Conservation (phyloP, 2,888 invertebrate genomes). For the Willowsia nigromaculata region DNA sequence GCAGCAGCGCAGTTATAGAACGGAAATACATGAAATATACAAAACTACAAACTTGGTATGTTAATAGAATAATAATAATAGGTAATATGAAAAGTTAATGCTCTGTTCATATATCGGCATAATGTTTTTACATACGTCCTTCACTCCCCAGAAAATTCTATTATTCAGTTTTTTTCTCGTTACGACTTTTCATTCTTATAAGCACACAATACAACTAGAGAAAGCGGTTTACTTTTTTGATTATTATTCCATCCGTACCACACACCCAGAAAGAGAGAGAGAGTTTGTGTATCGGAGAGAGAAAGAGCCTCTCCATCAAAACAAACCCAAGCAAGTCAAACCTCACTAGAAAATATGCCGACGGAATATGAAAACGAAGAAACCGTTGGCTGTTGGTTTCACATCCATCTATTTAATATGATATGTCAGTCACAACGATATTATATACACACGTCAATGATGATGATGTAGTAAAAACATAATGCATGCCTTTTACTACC, state of each 20-base stretch:
- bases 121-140: not conserved
- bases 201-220: not conserved
- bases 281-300: not conserved
- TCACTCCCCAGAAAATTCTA: not conserved
- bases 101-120: not conserved
- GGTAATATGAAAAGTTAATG: not conserved
- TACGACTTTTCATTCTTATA: not conserved
- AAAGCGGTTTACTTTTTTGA: not conserved
- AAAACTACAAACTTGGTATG: not conserved
- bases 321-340: not conserved
- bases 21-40: not conserved
- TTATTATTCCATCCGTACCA: not conserved
- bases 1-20: not conserved
- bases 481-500: not conserved
- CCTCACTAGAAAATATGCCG: not conserved
- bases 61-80: not conserved
- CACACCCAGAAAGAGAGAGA: not conserved
- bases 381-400: not conserved
- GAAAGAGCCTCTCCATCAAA: not conserved
- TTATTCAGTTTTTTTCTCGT: not conserved
- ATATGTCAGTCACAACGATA: constrained; percentile 9
- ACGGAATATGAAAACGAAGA: not conserved
- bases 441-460: not conserved
- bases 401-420: constrained; percentile 10
- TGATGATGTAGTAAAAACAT: not conserved